These are phyloP conservation scores for Diploscapter pachys DNA, from an alignment of 1,140 invertebrate genomes.

Conservation along the genomic window DNA sequence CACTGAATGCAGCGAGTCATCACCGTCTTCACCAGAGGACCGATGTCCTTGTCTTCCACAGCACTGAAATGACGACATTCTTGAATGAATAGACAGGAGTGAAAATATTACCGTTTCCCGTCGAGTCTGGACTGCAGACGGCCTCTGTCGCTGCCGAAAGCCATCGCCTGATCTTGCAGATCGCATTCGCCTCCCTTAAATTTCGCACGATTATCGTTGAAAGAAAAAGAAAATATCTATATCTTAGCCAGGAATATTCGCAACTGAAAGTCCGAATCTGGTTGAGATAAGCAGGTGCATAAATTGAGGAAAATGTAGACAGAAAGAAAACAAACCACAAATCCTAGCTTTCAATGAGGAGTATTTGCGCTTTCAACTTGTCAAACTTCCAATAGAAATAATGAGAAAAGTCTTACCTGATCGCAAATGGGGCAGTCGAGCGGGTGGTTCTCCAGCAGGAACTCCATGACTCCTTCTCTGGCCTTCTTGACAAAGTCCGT, in stretches of 20 bases:
- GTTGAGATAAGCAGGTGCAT: not conserved
- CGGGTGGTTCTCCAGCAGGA: constrained; percentile 94
- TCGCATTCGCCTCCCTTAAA: constrained; percentile 91
- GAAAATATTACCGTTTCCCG: constrained; percentile 70
- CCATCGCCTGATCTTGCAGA: constrained; percentile 74
- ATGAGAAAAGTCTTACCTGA: constrained; percentile 60
- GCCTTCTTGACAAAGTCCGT: constrained; percentile 90
- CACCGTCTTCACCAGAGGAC: constrained; percentile 95
- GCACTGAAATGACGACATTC: constrained; percentile 66
- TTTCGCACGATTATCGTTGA: not conserved
- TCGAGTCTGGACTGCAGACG: constrained; percentile 85
- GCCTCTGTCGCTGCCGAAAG: constrained; percentile 93
- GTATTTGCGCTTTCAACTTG: not conserved
- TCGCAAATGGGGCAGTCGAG: constrained; percentile 99
- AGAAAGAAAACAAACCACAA: not conserved
- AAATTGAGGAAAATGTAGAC: not conserved
- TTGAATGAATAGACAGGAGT: not conserved
- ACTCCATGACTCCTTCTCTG: constrained; percentile 95
- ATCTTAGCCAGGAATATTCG: too few relatives aligned
- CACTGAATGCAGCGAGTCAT: constrained; percentile 99
- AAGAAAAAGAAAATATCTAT: not conserved
- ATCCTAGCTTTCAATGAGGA: not conserved
- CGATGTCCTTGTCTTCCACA: constrained; percentile 98
- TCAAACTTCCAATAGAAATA: not conserved
- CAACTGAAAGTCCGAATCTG: not conserved